phyloP scores from a whole-genome alignment of 2,888 invertebrate genomes.

The Chironomus tentans region DNA sequence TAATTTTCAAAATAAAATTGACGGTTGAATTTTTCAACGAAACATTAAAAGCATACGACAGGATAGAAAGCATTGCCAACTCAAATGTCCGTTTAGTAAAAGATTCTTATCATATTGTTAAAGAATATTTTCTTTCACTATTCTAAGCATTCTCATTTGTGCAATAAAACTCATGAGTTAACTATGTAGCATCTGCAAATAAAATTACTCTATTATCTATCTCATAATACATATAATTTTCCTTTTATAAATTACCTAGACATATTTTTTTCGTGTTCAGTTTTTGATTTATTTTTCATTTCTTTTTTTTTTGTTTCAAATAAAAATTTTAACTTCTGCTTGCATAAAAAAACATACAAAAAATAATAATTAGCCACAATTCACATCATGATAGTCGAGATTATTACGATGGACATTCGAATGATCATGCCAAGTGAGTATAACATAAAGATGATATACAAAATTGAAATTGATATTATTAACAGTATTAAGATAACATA shows the following conservation, averaged over 20 bases:
- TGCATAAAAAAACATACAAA: constrained; percentile 29
- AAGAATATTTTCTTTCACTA: not conserved
- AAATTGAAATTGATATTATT: not conserved
- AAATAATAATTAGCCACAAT: constrained; percentile 33
- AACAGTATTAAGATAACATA: not conserved
- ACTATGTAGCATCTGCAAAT: not conserved
- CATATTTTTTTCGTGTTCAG: constrained; percentile 1
- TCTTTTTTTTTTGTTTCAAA: constrained; percentile 28
- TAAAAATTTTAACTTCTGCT: constrained; percentile 31
- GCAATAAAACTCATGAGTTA: not conserved
- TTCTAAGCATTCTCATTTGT: not conserved
- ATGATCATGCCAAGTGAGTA: constrained; percentile 35
- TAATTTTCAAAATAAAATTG: too few relatives aligned
- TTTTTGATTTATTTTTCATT: constrained; percentile 16
- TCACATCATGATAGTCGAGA: constrained; percentile 33
- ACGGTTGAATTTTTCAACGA: too few relatives aligned
- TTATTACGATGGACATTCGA: constrained; percentile 35
- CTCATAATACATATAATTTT: not conserved
- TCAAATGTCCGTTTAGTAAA: not conserved
- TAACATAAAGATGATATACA: not conserved
- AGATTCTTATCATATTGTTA: not conserved
- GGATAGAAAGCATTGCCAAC: too few relatives aligned
- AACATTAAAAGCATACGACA: too few relatives aligned
- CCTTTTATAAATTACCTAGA: not conserved
- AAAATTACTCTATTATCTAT: not conserved